Evolutionary conservation across 1,140 invertebrate genomes (phyloP).

Genomic region (Pseudomyrmex flavicornis): DNA sequence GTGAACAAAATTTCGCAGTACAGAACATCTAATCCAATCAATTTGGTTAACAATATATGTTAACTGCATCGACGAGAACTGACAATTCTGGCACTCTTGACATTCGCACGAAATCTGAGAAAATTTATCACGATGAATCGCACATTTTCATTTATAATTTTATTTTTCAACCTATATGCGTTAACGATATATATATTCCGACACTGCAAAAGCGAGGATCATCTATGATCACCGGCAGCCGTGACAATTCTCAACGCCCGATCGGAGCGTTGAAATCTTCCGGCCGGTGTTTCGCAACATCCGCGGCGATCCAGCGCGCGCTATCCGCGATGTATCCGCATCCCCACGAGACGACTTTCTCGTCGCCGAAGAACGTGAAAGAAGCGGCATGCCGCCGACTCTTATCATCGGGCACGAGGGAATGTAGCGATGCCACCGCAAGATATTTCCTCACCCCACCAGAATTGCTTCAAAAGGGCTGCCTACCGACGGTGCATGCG

Average conservation of each 20-base stretch:
- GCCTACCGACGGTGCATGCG: background rate
- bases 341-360: background rate
- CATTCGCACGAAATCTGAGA: background rate
- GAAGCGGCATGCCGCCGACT: background rate
- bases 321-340: conserved; percentile 21
- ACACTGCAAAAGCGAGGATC: background rate
- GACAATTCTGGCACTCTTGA: background rate
- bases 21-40: too few relatives aligned
- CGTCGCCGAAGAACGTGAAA: background rate
- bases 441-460: background rate
- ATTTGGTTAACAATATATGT: background rate
- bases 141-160: background rate
- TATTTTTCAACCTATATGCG: background rate
- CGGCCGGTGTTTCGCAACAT: conserved; percentile 45
- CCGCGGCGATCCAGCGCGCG: conserved; percentile 35
- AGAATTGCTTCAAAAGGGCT: background rate
- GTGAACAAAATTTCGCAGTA: background rate
- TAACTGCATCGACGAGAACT: background rate
- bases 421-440: background rate
- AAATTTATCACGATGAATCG: background rate
- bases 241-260: conserved; percentile 1
- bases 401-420: background rate
- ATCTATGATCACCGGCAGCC: background rate
- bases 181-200: background rate
- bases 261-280: conserved; percentile 51